phyloP scores from a whole-genome alignment of 2,113 vertebrate species.

The Muntiacus reevesi region DNA sequence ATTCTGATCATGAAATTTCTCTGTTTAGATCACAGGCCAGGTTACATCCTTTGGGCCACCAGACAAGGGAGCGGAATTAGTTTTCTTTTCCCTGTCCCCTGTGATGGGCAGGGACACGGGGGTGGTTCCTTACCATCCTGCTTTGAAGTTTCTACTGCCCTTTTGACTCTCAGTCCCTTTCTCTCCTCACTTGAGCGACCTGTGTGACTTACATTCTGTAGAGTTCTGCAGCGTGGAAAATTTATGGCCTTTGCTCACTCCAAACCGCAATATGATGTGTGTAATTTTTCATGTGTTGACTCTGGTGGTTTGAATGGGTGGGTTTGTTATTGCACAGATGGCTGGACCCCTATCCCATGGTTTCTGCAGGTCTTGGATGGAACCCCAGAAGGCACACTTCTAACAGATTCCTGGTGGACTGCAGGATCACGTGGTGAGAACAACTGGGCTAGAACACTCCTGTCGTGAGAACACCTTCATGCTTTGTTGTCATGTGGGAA shows the following conservation, averaged over 20 bases:
- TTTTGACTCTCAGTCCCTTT: neutral
- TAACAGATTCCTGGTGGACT: neutral
- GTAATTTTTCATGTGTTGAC: neutral
- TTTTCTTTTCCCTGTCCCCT: neutral
- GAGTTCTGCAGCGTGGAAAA: neutral
- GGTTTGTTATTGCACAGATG: neutral
- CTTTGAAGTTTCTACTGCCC: neutral
- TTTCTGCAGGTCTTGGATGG: neutral
- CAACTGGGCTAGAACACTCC: neutral
- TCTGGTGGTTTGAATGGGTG: neutral
- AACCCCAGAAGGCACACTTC: neutral
- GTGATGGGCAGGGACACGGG: rapidly evolving
- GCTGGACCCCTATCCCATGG: rapidly evolving
- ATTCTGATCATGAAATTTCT: neutral
- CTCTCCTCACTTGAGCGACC: neutral
- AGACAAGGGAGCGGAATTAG: neutral
- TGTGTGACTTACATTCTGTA: neutral
- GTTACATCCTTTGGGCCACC: neutral
- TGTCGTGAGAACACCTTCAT: neutral
- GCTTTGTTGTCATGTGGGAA: neutral
- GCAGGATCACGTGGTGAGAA: neutral
- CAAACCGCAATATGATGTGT: neutral
- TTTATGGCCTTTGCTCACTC: neutral
- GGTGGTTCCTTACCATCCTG: neutral
- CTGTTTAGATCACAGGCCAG: neutral